Conservation (phyloP, 2,797 vertebrate genomes). For the Trematomus bernacchii region DNA sequence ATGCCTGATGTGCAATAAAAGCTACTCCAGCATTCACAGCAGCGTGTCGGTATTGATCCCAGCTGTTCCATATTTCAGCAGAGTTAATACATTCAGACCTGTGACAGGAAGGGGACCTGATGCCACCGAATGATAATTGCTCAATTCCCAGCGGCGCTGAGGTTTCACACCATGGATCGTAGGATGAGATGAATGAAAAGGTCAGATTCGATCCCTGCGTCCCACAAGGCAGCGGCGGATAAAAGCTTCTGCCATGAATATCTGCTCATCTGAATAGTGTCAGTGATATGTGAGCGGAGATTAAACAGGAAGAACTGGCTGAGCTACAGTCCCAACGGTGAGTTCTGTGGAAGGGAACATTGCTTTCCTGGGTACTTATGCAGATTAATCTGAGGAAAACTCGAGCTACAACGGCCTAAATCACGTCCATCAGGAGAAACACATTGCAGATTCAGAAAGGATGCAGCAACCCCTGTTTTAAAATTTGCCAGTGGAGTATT, state of each 20-base stretch:
- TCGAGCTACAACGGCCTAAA: too few species aligned
- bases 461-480: too few species aligned
- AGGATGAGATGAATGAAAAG: conserved; percentile 48
- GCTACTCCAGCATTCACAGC: not conserved
- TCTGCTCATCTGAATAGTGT: not conserved
- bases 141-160: conserved; percentile 37
- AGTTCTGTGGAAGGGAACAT: too few species aligned
- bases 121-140: conserved; percentile 40
- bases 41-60: conserved; percentile 19
- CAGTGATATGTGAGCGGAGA: too few species aligned
- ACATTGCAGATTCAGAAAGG: too few species aligned
- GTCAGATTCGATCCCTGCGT: conserved; percentile 40
- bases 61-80: conserved; percentile 11
- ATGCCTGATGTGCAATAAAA: not conserved
- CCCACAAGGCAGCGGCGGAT: conserved; percentile 12
- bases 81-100: conserved; percentile 33
- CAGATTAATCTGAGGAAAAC: too few species aligned
- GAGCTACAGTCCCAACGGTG: too few species aligned
- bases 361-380: too few species aligned
- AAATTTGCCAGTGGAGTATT: too few species aligned
- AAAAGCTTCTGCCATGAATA: conserved; percentile 11
- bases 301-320: too few species aligned
- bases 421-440: too few species aligned
- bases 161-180: conserved; percentile 39
- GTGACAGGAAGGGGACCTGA: conserved; percentile 20